Percentiles rank a stretch among this genome's conserved stretches.
Evolutionary conservation across 2,888 invertebrate species (phyloP).

Genomic region (Sinotaia quadrata): DNA sequence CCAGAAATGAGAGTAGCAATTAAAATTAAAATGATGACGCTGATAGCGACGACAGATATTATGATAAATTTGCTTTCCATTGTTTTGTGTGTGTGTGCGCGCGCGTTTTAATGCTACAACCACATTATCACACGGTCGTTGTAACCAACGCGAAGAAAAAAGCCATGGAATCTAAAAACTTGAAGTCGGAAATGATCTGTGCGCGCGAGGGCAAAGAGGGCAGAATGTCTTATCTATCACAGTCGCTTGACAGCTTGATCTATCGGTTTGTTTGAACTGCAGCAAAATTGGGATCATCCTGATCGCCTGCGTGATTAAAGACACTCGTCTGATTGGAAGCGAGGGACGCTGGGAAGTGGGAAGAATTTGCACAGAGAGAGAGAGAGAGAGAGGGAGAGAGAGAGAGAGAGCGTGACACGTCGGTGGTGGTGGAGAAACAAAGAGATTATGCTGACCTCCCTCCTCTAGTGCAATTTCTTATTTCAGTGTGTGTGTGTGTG

Average conservation of each 20-base stretch:
- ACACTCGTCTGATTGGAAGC: constrained; percentile 8
- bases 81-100: background rate
- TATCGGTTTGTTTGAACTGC: constrained; percentile 30
- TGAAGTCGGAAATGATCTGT: too few species aligned
- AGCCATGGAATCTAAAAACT: background rate
- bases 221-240: constrained; percentile 25
- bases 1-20: too few species aligned
- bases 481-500: background rate
- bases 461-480: too few species aligned
- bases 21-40: too few species aligned
- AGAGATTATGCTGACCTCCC: background rate
- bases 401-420: background rate
- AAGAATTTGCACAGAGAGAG: too few species aligned
- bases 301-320: constrained; percentile 24
- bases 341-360: background rate
- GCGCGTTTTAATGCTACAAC: background rate
- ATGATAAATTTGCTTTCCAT: background rate
- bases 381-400: background rate
- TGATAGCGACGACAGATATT: too few species aligned
- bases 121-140: too few species aligned
- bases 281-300: constrained; percentile 19
- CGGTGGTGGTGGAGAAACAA: background rate
- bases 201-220: constrained; percentile 8
- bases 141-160: too few species aligned
- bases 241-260: constrained; percentile 21